Base-by-base conservation (phyloP, 2,113 vertebrate genomes). In the Anhinga rufa region DNA sequence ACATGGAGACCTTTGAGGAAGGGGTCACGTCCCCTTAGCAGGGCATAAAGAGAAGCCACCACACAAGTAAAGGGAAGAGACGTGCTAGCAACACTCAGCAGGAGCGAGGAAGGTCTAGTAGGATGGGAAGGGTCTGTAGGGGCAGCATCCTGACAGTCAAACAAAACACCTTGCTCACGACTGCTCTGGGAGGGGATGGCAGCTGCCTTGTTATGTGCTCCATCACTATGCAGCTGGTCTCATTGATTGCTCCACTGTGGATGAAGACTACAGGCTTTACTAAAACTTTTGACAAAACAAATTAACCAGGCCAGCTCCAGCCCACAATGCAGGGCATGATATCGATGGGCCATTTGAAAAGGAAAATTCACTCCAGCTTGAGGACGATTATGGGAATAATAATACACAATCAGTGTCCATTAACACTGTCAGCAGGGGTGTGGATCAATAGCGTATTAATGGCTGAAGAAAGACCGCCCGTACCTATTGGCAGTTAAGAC, bases 381-480 rank as follows among this genome's bases (percentile, higher is more conserved):
- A 90, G 84, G 93, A 96, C 32, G 14, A 92, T 97, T 97, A 97
- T 96, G 92, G 95, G 94, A 97, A 97, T 97, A 96, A 95, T 96
- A 95, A 96, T 88, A 93, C 44, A 95, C 82, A 82, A 97, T 97
- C 97, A 96, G 96, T 94, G 95, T 84, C 90, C 88, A 95, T 97
- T 97, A 96, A 94, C 72, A 71, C 61, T 82, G 69, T 65, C 93
- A 88, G 86, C 75, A 93, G 82, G 69, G 42, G 54, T 91, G 55
- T 31, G 54, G 82, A 97, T 97, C 96, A 60, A 97, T 97, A 96
- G 12, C 2, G 3, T 94, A 96, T 95, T 96, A 97, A 96, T 94
- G 92, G 88, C 66, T 94, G 90, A 86, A 95, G 94, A 95, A 96
- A 96, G 93, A 92, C 66, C 4, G n/a, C 75, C 76, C 2, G 3